Evolutionary conservation across 1,140 invertebrate genomes (phyloP).

Genomic region (Caenorhabditis inopinata): DNA sequence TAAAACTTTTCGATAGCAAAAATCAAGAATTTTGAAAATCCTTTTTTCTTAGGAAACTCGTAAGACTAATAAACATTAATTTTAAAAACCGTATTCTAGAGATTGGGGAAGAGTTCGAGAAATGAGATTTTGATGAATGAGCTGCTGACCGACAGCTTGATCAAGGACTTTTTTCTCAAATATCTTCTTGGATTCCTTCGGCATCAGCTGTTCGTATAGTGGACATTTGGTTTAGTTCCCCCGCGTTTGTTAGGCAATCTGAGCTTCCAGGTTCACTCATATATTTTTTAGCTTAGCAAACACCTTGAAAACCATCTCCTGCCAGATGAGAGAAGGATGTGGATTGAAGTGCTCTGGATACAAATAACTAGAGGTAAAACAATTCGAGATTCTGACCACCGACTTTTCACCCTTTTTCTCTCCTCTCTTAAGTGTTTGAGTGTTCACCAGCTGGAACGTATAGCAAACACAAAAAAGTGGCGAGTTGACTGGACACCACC

Average conservation of each 20-base stretch:
- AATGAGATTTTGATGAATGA: constrained; percentile 31
- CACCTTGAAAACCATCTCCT: too few relatives aligned
- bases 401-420: background rate
- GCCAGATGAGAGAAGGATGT: too few relatives aligned
- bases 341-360: too few relatives aligned
- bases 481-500: background rate
- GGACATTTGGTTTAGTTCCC: constrained; percentile 7
- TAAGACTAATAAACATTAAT: too few relatives aligned
- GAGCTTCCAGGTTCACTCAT: background rate
- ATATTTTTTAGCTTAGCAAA: background rate
- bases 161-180: background rate
- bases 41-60: too few relatives aligned
- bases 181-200: background rate
- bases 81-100: too few relatives aligned
- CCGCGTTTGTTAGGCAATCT: background rate
- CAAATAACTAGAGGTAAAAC: too few relatives aligned
- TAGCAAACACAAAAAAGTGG: constrained; percentile 30
- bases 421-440: constrained; percentile 12
- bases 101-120: too few relatives aligned
- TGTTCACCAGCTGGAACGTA: constrained; percentile 30
- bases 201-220: constrained; percentile 33
- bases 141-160: constrained; percentile 26
- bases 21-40: too few relatives aligned
- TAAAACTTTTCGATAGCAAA: too few relatives aligned
- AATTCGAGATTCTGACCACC: background rate